Evolutionary conservation across 2,888 invertebrate species (phyloP).

Genomic region (Tanypteryx hageni): DNA sequence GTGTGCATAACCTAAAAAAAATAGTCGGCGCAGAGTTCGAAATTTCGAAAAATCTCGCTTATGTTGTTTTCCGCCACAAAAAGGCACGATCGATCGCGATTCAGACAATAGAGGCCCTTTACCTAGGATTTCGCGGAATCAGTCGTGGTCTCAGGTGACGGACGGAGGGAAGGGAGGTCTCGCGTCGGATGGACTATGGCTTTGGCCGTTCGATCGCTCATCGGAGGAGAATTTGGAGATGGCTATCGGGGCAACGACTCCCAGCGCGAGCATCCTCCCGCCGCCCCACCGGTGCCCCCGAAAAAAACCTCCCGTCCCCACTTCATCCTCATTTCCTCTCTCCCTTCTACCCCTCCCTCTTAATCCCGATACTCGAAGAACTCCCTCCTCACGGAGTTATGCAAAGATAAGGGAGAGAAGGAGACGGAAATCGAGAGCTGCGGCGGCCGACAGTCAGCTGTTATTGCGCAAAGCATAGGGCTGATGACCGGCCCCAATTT

Average conservation of each 20-base stretch:
- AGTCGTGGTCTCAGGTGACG: constrained; percentile 15
- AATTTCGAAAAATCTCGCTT: too few relatives aligned
- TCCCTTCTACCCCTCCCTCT: background rate
- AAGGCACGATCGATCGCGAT: background rate
- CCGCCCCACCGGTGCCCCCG: background rate
- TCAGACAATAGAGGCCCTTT: background rate
- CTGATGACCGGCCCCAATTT: constrained; percentile 62
- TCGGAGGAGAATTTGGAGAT: background rate
- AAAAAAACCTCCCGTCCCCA: background rate
- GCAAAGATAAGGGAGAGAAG: constrained; percentile 21
- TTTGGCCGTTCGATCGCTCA: constrained; percentile 20
- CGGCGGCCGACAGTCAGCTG: constrained; percentile 52
- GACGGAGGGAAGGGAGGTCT: background rate
- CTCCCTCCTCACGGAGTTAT: constrained; percentile 47
- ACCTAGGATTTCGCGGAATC: background rate
- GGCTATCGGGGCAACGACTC: constrained; percentile 34
- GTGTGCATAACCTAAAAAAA: too few relatives aligned
- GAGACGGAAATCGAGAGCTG: constrained; percentile 19
- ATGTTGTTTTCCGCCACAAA: too few relatives aligned
- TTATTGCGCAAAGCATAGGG: constrained; percentile 58
- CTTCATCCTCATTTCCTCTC: background rate
- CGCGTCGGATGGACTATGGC: background rate
- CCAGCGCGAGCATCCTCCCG: background rate
- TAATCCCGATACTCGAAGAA: background rate
- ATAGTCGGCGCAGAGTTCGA: too few relatives aligned